Evolutionary conservation across 2,797 vertebrate species (phyloP), one percentile per base, ranked within the genome.

Genomic region (Microctenopoma steveboyesi): DNA sequence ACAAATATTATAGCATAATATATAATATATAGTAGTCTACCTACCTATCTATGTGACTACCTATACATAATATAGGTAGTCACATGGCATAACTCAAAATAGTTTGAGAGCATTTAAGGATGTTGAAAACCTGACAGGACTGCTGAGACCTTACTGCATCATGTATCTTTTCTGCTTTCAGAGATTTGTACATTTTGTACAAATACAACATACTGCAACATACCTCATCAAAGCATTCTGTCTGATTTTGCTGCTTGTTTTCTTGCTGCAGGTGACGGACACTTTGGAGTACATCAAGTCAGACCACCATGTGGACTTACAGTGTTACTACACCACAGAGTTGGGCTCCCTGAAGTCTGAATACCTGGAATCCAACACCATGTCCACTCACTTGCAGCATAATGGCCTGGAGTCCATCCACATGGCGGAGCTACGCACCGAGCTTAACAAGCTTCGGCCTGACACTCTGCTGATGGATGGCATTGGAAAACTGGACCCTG

Each of bases 271-370:
- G 91, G 91, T 94, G 28, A 92, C 92, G 0, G 94, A 94, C 87
- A 92, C 91, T 5, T 80, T 94, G 78, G 94, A 94, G 64, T 95
- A 93, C 92, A 93, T 94, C 12, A 94, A 93, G 86, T 94, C 93
- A 0, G 94, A 94, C 79, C 93, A 94, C 67, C 92, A 93, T 0
- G 81, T 93, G 18, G 94, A 95, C 82, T 87, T 95, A 50, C 93
- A 94, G 81, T 94, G 92, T 55, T 94, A 94, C 86, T 94, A 94
- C 76, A 83, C 89, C 61, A 83, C 91, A 0, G 94, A 93, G 74
- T 87, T 93, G n/a, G 79, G 86, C 27, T 62, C 85, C 22, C 81
- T 93, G 15, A 90, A 92, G 71, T 76, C 86, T 0, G 92, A 93
- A 69, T 93, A 93, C 68, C 39, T 70, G 0, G 93, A 93, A 12